A percentile compares a stretch with the other conserved stretches of the same genome.
phyloP scores from a whole-genome alignment of 2,113 vertebrate genomes.

The Sphaerodactylus townsendi region DNA sequence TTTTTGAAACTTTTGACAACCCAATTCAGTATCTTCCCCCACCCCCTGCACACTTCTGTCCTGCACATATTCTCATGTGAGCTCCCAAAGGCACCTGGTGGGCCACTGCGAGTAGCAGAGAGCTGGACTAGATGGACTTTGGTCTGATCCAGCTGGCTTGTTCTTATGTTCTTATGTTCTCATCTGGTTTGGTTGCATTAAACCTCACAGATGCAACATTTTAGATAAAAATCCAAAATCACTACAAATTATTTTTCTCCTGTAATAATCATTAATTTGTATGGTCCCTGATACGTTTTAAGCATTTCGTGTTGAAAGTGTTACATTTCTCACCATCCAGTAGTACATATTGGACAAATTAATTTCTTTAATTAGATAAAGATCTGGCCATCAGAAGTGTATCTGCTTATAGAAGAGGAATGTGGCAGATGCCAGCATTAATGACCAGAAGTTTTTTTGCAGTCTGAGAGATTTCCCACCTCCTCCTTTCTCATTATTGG shows the following conservation, averaged over 20 bases:
- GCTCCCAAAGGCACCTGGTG: too few relatives aligned
- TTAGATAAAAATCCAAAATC: not conserved
- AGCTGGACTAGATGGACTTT: too few relatives aligned
- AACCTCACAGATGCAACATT: not conserved
- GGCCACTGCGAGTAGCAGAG: too few relatives aligned
- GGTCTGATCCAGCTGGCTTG: too few relatives aligned
- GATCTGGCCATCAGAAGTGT: too few relatives aligned
- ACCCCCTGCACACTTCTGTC: too few relatives aligned
- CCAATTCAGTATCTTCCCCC: too few relatives aligned
- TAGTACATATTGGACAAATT: not conserved
- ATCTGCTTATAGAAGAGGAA: not conserved
- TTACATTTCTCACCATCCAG: not conserved
- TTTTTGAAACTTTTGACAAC: too few relatives aligned
- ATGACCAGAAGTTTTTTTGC: not conserved
- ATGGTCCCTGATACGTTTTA: not conserved
- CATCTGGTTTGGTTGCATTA: not conserved
- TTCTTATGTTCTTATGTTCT: not conserved
- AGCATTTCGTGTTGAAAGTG: not conserved
- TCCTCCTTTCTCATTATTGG: not conserved
- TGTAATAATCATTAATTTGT: not conserved
- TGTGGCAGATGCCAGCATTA: not conserved
- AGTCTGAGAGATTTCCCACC: not conserved
- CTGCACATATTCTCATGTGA: not conserved
- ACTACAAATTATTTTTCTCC: not conserved
- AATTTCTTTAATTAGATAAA: not conserved